Evolutionary conservation across 2,888 invertebrate genomes (phyloP).

Genomic region (Theristus sp.): DNA sequence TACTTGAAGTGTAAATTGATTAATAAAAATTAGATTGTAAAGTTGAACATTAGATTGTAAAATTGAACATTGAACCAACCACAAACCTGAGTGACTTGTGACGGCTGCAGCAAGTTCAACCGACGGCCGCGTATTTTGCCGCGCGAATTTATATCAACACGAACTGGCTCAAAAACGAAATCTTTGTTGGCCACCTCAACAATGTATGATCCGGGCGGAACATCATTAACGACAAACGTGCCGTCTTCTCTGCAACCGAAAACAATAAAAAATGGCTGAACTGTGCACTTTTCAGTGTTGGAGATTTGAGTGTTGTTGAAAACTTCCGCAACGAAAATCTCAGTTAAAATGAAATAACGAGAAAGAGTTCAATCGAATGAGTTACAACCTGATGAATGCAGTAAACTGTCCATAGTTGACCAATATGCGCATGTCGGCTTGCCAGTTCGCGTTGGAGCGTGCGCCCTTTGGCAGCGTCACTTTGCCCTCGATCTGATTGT

Average conservation of each 20-base stretch:
- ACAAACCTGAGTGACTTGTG: background rate
- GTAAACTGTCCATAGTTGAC: constrained; percentile 22
- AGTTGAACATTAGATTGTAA: no score
- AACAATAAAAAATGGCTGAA: no score
- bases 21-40: no score
- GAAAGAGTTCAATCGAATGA: no score
- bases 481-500: constrained; percentile 6
- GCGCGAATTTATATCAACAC: constrained; percentile 91
- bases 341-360: background rate
- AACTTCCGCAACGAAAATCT: background rate
- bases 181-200: constrained; percentile 77
- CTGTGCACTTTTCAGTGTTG: no score
- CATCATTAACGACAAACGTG: constrained; percentile 63
- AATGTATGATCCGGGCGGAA: constrained; percentile 71
- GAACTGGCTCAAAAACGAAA: constrained; percentile 71
- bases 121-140: constrained; percentile 86
- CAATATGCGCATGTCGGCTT: constrained; percentile 15
- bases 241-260: constrained; percentile 54
- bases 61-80: background rate
- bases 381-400: constrained; percentile 15
- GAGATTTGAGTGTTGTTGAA: background rate
- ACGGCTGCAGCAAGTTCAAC: constrained; percentile 70
- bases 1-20: no score
- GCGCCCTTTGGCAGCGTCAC: constrained; percentile 1
- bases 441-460: constrained; percentile 11